phyloP scores from a whole-genome alignment of 2,888 invertebrate genomes.

The Hypomecis atomaria region DNA sequence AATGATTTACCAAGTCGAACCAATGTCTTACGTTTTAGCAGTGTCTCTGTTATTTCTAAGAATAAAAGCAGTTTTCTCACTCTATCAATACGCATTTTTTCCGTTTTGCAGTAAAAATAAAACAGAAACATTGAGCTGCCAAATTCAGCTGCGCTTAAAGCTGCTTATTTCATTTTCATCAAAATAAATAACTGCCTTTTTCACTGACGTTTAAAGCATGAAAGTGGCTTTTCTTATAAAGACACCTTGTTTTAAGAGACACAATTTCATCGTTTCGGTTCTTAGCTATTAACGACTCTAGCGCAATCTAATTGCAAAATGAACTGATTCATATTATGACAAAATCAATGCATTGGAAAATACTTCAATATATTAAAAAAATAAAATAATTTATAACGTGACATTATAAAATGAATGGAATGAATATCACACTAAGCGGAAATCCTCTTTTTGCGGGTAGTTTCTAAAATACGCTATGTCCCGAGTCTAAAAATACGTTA shows the following conservation, averaged over 20 bases:
- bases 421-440: constrained; percentile 82
- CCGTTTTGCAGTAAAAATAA: too few species aligned
- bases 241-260: constrained; percentile 1
- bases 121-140: too few species aligned
- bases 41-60: not conserved
- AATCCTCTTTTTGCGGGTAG: constrained; percentile 63
- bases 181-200: not conserved
- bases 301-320: constrained; percentile 82
- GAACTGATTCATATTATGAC: constrained; percentile 49
- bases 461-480: constrained; percentile 44
- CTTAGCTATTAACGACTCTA: constrained; percentile 61
- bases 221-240: not conserved
- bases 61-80: not conserved
- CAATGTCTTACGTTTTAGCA: constrained; percentile 1
- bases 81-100: not conserved
- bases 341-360: constrained; percentile 37
- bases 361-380: constrained; percentile 50
- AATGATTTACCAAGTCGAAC: constrained; percentile 22
- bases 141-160: too few species aligned
- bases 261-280: constrained; percentile 2
- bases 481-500: constrained; percentile 45
- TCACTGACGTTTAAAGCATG: not conserved
- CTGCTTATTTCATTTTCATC: too few species aligned
- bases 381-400: constrained; percentile 61
- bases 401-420: constrained; percentile 66